Evolutionary conservation across 2,888 invertebrate genomes (phyloP).

Genomic region (Autographa gamma): DNA sequence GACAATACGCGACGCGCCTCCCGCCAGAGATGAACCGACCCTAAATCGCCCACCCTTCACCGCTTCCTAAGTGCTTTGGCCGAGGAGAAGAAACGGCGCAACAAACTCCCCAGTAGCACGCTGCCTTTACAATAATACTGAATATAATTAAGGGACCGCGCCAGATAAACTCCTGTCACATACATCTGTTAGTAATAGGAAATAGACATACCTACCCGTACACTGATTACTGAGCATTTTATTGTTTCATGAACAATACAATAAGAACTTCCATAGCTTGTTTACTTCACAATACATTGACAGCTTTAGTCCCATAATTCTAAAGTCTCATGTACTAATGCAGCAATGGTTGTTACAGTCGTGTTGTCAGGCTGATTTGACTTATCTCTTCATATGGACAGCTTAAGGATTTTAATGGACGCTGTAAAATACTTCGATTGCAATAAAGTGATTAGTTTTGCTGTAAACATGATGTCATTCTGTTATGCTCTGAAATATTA

Average conservation of each 20-base stretch:
- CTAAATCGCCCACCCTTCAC: too few species aligned
- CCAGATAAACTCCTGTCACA: too few species aligned
- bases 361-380: neutral
- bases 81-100: too few species aligned
- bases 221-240: neutral
- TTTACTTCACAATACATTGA: neutral
- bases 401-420: slow-evolving; percentile 4
- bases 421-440: slow-evolving; percentile 7
- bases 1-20: too few species aligned
- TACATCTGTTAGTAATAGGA: neutral
- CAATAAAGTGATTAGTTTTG: slow-evolving; percentile 3
- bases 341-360: neutral
- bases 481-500: neutral
- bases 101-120: too few species aligned
- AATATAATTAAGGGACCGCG: too few species aligned
- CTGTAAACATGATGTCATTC: neutral
- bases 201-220: neutral
- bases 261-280: neutral
- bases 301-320: neutral
- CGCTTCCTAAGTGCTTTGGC: too few species aligned
- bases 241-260: slow-evolving; percentile 1
- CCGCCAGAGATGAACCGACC: too few species aligned
- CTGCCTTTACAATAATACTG: too few species aligned
- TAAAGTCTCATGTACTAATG: neutral
- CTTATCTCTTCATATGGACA: neutral